A percentile compares a stretch with the other conserved stretches of the same genome.
Evolutionary conservation across 2,113 vertebrate genomes (phyloP).

Genomic region (Apeltes quadracus): DNA sequence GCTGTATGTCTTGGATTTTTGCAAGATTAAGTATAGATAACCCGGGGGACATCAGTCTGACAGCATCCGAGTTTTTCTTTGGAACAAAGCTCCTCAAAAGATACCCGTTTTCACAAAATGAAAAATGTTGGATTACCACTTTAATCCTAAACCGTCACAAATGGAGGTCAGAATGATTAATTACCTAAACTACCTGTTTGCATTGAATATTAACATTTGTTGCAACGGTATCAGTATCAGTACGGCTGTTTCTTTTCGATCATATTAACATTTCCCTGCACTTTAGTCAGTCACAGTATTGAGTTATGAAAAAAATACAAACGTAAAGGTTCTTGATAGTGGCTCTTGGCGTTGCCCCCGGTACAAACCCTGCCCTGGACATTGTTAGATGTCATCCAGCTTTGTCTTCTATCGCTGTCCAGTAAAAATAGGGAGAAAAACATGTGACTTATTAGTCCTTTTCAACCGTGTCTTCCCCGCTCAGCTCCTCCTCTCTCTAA

Average conservation of each 20-base stretch:
- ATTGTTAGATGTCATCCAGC: conserved; percentile 27
- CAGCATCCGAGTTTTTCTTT: not conserved
- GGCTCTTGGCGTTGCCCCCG: conserved; percentile 35
- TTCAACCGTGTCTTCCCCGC: not conserved
- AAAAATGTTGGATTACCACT: not conserved
- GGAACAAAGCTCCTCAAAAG: not conserved
- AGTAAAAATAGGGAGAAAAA: not conserved
- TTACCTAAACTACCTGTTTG: not conserved
- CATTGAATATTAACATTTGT: not conserved
- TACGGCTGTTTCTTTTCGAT: conserved; percentile 7
- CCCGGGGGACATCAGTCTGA: conserved; percentile 3
- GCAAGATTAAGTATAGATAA: not conserved
- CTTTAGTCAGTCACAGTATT: conserved; percentile 22
- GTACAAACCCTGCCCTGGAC: conserved; percentile 44
- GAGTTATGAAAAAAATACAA: conserved; percentile 38
- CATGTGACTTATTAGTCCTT: conserved; percentile 19
- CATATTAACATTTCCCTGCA: conserved; percentile 25
- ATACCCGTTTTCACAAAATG: not conserved
- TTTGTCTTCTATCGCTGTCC: conserved; percentile 29
- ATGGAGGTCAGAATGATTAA: conserved; percentile 16
- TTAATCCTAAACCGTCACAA: not conserved
- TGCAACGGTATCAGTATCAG: not conserved
- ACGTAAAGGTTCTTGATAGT: conserved; percentile 45
- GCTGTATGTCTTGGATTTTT: not conserved
- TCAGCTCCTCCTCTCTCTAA: conserved; percentile 3